Base-by-base conservation (phyloP, 2,888 invertebrate species). In the Andrena minutula region DNA sequence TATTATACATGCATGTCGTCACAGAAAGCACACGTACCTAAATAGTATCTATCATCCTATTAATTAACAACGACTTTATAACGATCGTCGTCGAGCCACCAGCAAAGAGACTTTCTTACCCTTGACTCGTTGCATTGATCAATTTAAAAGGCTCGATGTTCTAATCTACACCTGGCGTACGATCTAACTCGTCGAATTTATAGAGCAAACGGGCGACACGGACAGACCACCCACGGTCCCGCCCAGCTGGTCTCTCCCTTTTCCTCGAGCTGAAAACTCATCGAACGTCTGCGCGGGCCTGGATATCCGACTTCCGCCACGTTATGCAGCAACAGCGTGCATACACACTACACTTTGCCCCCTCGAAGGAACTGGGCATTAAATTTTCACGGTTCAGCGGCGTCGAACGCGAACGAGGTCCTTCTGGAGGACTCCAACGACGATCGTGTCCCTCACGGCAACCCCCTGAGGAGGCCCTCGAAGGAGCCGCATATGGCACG, bases 371-470 rank as follows among this genome's bases (percentile, higher is more conserved):
- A 61, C 66, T 76, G 85, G 82, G 87, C 88, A 90, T 89, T 83
- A 90, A 91, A 90, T 90, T 85, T 88, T 89, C 85, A 90, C 87
- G 91, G 83, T 90, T 81, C 84, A 86, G 82, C 82, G 86, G 87
- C 47, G 10, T 75, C 79, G 79, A 80, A 86, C 87, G 84, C 82
- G 84, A 26, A 26, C 23, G 3, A 3, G 86, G 82, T 75, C 74
- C 72, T 76, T 69, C 69, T 69, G 58, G 30, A 70, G 79, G 35
- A 49, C 64, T 65, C 16, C 12, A 28, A 32, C 20, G 58, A 53
- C 69, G 64, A 26, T 20, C 65, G 64, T 49, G 73, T 72, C 53
- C 65, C 41, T 16, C 41, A 60, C 65, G 53, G 64, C 66, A 72
- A 72, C 49, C 30, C 56, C 41, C 28, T n/a, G 26, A 73, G 83